Conservation (phyloP, 2,888 invertebrate species). For the Sinelater perroti region DNA sequence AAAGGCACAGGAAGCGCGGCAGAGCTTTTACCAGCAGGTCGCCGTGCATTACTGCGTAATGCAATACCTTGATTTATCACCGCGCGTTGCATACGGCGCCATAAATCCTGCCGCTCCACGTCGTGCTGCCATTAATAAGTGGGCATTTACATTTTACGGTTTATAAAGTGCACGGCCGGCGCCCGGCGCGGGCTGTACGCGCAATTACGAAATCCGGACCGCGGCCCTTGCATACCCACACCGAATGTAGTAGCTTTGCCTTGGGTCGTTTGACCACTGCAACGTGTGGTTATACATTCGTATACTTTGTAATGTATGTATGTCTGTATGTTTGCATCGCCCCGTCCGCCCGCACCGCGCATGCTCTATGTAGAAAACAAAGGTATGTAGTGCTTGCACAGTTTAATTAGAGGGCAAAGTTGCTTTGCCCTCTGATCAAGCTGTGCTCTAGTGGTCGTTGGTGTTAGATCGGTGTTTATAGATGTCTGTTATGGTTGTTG, state of each 20-base stretch:
- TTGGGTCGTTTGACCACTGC: background rate
- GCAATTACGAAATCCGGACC: slow-evolving; percentile 8
- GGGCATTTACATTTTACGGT: slow-evolving; percentile 6
- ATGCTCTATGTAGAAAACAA: slow-evolving; percentile 61
- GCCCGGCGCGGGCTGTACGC: background rate
- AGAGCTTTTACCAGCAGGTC: slow-evolving; percentile 8
- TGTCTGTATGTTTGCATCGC: slow-evolving; percentile 57
- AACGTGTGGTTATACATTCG: slow-evolving; percentile 23
- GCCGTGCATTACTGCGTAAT: background rate
- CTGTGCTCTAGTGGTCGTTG: slow-evolving; percentile 20
- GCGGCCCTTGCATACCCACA: background rate
- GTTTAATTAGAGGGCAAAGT: slow-evolving; percentile 45
- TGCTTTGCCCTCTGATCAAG: slow-evolving; percentile 20
- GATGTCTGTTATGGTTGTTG: slow-evolving; percentile 15
- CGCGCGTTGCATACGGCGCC: slow-evolving; percentile 1
- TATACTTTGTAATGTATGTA: slow-evolving; percentile 41
- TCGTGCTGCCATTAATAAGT: slow-evolving; percentile 6
- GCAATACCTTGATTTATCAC: slow-evolving; percentile 8
- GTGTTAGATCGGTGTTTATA: slow-evolving; percentile 24
- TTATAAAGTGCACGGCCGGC: slow-evolving; percentile 5
- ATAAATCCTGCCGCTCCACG: background rate
- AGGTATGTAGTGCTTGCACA: slow-evolving; percentile 59
- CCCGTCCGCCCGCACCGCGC: slow-evolving; percentile 56
- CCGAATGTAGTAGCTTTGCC: slow-evolving; percentile 19
- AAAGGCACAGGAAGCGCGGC: slow-evolving; percentile 2